A percentile compares a stretch with the other conserved stretches of the same genome.
phyloP scores from a whole-genome alignment of 2,888 invertebrate species.

The Argyra leucocephala region DNA sequence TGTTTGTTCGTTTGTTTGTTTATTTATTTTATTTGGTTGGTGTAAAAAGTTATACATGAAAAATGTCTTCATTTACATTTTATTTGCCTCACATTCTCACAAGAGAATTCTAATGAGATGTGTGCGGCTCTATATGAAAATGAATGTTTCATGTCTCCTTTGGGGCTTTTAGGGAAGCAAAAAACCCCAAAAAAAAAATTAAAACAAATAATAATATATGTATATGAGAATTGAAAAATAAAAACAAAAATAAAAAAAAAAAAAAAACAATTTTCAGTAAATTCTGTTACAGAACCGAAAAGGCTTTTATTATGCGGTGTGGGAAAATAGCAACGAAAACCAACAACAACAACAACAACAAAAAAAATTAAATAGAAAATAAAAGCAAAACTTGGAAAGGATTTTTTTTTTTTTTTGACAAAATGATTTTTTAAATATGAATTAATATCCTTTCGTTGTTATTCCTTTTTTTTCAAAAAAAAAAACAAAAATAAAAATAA shows the following conservation, averaged over 20 bases:
- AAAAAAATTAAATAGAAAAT: neutral
- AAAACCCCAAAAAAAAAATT: neutral
- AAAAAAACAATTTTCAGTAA: neutral
- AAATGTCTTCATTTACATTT: neutral
- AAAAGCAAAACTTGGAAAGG: neutral
- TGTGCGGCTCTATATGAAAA: neutral
- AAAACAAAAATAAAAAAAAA: neutral
- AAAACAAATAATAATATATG: too few relatives aligned
- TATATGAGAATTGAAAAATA: neutral
- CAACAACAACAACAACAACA: too few relatives aligned
- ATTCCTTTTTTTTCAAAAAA: too few relatives aligned
- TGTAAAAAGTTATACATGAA: neutral
- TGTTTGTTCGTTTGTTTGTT: neutral
- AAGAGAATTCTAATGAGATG: neutral
- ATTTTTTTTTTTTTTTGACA: too few relatives aligned
- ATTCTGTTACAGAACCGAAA: neutral
- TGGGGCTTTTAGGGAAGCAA: neutral
- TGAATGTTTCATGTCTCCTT: neutral
- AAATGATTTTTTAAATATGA: constrained; percentile 1
- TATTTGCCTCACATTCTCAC: neutral
- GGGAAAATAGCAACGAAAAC: too few relatives aligned
- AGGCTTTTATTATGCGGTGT: too few relatives aligned
- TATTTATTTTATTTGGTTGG: neutral
- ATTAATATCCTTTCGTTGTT: neutral
- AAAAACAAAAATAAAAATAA: too few relatives aligned